phyloP scores from a whole-genome alignment of 2,888 invertebrate species.

The Spilarctia lutea region DNA sequence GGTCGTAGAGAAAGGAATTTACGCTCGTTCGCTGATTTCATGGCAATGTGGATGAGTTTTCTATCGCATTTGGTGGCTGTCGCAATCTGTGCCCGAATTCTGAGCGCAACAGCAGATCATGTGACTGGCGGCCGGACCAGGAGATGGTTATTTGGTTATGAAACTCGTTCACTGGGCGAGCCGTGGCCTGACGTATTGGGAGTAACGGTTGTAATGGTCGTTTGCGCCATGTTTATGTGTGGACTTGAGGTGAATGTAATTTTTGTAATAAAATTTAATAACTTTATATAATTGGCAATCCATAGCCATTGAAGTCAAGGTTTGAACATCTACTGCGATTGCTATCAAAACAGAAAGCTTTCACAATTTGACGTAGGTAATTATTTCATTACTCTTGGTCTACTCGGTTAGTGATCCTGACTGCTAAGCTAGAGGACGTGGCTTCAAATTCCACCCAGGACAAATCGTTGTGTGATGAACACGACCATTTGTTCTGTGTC shows the following conservation, averaged over 20 bases:
- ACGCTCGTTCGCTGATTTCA: conserved; percentile 85
- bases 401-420: too few relatives aligned
- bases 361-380: conserved; percentile 7
- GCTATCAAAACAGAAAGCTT: conserved; percentile 14
- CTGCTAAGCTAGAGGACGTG: too few relatives aligned
- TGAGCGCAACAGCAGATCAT: conserved; percentile 88
- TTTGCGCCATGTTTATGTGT: conserved; percentile 88
- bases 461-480: too few relatives aligned
- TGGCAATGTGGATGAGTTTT: conserved; percentile 87
- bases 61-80: conserved; percentile 87
- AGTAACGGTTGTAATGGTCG: conserved; percentile 87
- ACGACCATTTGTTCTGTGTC: too few relatives aligned
- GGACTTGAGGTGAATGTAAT: conserved; percentile 85
- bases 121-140: conserved; percentile 87
- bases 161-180: conserved; percentile 86
- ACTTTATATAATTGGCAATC: conserved; percentile 29
- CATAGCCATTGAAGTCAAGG: conserved; percentile 27
- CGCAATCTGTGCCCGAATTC: conserved; percentile 87
- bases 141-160: conserved; percentile 87
- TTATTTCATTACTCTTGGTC: neutral
- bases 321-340: conserved; percentile 19
- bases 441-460: too few relatives aligned
- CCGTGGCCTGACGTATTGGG: conserved; percentile 89
- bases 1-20: conserved; percentile 80
- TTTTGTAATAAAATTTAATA: conserved; percentile 13